Evolutionary conservation across 2,888 invertebrate species (phyloP).

Genomic region (Polietes domitor): DNA sequence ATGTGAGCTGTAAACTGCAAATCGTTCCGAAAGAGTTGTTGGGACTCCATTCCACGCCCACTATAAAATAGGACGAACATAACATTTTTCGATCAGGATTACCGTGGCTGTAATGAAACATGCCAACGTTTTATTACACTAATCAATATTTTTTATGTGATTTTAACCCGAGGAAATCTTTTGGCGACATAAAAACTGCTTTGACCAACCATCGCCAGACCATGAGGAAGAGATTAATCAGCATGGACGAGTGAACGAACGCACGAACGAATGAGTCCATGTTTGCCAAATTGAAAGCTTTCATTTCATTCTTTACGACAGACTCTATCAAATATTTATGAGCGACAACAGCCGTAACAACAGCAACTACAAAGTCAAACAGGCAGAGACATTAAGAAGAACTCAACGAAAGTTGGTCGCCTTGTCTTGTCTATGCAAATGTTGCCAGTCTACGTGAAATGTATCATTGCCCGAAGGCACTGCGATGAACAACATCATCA

Average conservation of each 20-base stretch:
- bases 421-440: conserved; percentile 26
- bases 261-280: background rate
- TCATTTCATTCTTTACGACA: background rate
- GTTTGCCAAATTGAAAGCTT: background rate
- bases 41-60: too few species aligned
- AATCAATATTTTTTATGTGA: conserved; percentile 17
- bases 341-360: background rate
- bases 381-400: background rate
- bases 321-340: conserved; percentile 32
- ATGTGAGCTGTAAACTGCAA: too few species aligned
- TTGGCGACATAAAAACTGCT: background rate
- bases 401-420: background rate
- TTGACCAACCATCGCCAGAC: background rate
- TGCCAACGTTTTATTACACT: background rate
- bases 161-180: background rate
- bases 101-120: background rate
- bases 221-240: background rate
- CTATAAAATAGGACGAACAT: background rate
- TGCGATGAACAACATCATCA: background rate
- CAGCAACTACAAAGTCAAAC: background rate
- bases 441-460: background rate
- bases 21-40: too few species aligned
- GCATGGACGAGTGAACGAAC: background rate
- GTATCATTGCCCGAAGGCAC: background rate
- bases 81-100: background rate